Conservation (phyloP, 2,797 vertebrate species). For the Ispidina lecontei region DNA sequence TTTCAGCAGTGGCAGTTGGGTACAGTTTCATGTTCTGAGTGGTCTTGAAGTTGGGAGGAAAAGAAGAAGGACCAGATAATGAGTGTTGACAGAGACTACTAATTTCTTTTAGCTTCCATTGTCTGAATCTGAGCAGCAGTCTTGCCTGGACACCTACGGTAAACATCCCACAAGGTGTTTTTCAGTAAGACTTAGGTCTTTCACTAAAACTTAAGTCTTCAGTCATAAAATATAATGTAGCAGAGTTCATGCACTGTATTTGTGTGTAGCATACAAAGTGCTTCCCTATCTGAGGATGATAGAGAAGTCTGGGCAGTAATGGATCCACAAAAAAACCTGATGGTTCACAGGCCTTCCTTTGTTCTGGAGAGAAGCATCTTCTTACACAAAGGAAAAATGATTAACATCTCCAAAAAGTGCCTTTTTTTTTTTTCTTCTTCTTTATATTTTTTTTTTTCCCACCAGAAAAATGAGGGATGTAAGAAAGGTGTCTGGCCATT, state of each 20-base stretch:
- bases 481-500: neutral
- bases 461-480: neutral
- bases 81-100: neutral
- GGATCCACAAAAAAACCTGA: neutral
- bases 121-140: neutral
- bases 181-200: neutral
- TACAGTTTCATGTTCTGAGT: neutral
- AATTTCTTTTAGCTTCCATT: neutral
- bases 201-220: neutral
- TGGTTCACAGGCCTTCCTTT: neutral
- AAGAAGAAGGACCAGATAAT: neutral
- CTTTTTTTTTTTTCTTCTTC: neutral
- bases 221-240: neutral
- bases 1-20: neutral
- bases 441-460: neutral
- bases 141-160: neutral
- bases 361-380: neutral
- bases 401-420: neutral
- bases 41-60: neutral
- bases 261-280: neutral
- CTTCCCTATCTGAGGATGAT: neutral
- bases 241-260: neutral
- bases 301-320: neutral
- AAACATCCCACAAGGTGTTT: neutral
- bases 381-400: neutral